These are phyloP conservation scores for Sebastes dallii DNA, from an alignment of 2,797 vertebrate species.

Conservation along the genomic window DNA sequence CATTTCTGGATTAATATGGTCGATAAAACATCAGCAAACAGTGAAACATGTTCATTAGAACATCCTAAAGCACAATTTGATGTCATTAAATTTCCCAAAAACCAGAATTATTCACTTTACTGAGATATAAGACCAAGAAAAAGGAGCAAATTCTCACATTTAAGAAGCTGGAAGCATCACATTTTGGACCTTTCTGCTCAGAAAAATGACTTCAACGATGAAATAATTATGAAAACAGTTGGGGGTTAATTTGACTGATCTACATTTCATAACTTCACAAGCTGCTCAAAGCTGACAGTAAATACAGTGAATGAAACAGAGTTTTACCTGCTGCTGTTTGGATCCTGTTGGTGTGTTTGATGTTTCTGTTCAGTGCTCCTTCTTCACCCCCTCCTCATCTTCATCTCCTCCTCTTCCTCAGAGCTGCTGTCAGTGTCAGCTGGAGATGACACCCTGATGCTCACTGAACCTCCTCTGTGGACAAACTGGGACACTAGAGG, in stretches of 20 bases:
- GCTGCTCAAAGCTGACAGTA: too few species aligned
- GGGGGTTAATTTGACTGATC: neutral
- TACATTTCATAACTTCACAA: too few species aligned
- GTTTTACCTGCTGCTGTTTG: neutral
- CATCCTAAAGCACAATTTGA: too few species aligned
- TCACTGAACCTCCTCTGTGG: neutral
- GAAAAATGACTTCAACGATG: neutral
- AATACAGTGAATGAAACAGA: too few species aligned
- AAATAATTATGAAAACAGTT: neutral
- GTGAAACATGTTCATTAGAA: too few species aligned
- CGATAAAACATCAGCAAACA: neutral
- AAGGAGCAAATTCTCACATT: neutral
- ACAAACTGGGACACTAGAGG: neutral
- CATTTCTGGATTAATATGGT: accelerated
- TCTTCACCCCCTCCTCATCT: neutral
- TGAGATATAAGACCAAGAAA: neutral
- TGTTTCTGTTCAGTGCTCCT: neutral
- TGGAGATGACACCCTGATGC: neutral
- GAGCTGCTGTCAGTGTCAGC: neutral
- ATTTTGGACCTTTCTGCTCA: neutral
- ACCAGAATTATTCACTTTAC: neutral
- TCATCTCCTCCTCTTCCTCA: neutral
- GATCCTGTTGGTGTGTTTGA: neutral
- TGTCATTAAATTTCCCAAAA: too few species aligned
- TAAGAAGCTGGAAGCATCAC: neutral